Evolutionary conservation across 2,797 vertebrate species (phyloP).

Genomic region (Eulemur rubriventer): DNA sequence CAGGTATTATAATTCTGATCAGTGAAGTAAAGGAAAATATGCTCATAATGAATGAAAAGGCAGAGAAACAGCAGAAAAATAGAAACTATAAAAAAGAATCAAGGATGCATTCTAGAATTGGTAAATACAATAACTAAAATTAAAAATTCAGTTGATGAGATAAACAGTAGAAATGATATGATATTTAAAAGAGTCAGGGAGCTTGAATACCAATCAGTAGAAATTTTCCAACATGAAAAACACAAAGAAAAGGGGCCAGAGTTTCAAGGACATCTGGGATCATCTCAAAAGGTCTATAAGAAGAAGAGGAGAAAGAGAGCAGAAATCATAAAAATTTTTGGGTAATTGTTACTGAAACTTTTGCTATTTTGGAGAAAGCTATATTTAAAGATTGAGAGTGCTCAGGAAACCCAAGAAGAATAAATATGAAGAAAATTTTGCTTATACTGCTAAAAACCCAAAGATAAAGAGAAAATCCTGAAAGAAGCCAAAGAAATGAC

Average conservation of each 20-base stretch:
- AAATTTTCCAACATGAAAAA: slow-evolving; percentile 15
- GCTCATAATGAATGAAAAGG: neutral
- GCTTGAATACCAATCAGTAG: neutral
- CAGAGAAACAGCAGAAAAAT: neutral
- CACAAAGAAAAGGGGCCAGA: neutral
- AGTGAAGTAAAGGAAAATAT: neutral
- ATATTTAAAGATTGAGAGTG: slow-evolving; percentile 5
- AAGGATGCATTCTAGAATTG: neutral
- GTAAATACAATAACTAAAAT: neutral
- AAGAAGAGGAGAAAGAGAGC: neutral
- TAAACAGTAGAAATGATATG: slow-evolving; percentile 3
- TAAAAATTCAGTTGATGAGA: neutral
- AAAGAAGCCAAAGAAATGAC: neutral
- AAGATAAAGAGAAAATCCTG: neutral
- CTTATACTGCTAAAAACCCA: neutral
- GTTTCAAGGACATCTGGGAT: neutral
- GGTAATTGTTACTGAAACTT: neutral
- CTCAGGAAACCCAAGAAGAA: slow-evolving; percentile 34
- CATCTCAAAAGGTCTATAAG: neutral
- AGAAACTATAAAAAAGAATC: neutral
- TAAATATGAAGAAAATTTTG: neutral
- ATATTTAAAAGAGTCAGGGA: neutral
- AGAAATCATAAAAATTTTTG: neutral
- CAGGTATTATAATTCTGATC: neutral
- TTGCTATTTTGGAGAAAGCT: neutral